Evolutionary conservation across 2,797 vertebrate species (phyloP).

Genomic region (Adelosebastes latens): DNA sequence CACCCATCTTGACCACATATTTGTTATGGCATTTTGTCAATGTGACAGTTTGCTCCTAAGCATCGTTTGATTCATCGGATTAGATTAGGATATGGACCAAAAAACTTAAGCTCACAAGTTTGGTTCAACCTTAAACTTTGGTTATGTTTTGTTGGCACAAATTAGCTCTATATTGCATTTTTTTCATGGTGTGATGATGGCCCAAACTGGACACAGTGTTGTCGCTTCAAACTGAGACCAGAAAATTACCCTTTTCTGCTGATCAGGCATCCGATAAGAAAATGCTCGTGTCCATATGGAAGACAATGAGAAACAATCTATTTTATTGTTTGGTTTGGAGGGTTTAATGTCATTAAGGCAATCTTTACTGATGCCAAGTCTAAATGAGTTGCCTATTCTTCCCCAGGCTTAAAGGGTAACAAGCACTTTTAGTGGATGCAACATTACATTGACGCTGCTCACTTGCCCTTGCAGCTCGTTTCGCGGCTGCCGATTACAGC

Average conservation of each 20-base stretch:
- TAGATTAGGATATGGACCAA: background rate
- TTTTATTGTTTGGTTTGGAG: background rate
- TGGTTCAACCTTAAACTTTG: background rate
- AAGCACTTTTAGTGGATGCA: no score
- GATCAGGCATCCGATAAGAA: background rate
- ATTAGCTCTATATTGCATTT: background rate
- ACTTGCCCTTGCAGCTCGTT: no score
- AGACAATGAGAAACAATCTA: background rate
- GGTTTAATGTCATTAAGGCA: background rate
- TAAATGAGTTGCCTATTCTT: background rate
- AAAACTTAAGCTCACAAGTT: background rate
- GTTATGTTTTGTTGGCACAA: background rate
- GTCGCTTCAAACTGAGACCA: background rate
- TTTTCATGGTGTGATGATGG: background rate
- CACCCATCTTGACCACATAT: slow-evolving; percentile 7
- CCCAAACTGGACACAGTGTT: background rate
- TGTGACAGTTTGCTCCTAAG: background rate
- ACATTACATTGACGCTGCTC: no score
- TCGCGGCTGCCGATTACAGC: no score
- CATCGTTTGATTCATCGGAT: slow-evolving; percentile 13
- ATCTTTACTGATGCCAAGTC: background rate
- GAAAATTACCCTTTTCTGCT: background rate
- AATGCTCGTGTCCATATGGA: background rate
- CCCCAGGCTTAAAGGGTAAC: background rate
- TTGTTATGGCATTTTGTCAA: background rate